Base-by-base conservation (phyloP, 2,797 vertebrate genomes). In the Falco novaeseelandiae region DNA sequence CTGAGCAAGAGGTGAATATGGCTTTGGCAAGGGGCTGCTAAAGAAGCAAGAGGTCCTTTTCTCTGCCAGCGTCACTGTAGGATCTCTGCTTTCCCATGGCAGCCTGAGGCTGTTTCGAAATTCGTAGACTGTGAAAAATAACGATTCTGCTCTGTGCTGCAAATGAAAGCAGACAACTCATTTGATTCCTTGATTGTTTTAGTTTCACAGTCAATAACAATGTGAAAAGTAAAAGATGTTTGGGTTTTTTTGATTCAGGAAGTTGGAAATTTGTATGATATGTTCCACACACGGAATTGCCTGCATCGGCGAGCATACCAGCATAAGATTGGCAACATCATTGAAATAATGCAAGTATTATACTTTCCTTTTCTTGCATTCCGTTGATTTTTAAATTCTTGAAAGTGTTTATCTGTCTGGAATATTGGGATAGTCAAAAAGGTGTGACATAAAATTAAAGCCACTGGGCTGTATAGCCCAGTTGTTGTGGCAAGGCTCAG, bases 261-360 rank as follows among this genome's bases (percentile, higher is more conserved):
- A 88, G 99, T 98, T 94, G 99, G 98, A 12, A 99, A 99, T 96
- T 90, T 99, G 44, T 99, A 99, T 3, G 99, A 99, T 95, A 98
- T 99, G 99, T 99, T 99, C 97, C 98, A 99, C 94, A 99, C 98
- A 0, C 98, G 99, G 70, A 99, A 99, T 96, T 98, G 96, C 83
- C 98, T 99, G 81, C 99, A 99, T 94, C 98, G 99, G 42, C 98
- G 99, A 97, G 99, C 99, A 8, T 99, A 99, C 95, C 99, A 99
- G 86, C 99, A 99, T 97, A 99, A 99, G 98, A 98, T 99, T 83
- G 97, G 98, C 90, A 99, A 98, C 97, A 98, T 99, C 98, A 99
- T 99, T 82, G 99, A 99, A 93, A 98, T 93, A 27, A 99, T 99
- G 99, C 99, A 98, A 99, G 99, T 98, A 74, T 81, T 73, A 11